Evolutionary conservation across 2,797 vertebrate species (phyloP).

Genomic region (Notolabrus celidotus): DNA sequence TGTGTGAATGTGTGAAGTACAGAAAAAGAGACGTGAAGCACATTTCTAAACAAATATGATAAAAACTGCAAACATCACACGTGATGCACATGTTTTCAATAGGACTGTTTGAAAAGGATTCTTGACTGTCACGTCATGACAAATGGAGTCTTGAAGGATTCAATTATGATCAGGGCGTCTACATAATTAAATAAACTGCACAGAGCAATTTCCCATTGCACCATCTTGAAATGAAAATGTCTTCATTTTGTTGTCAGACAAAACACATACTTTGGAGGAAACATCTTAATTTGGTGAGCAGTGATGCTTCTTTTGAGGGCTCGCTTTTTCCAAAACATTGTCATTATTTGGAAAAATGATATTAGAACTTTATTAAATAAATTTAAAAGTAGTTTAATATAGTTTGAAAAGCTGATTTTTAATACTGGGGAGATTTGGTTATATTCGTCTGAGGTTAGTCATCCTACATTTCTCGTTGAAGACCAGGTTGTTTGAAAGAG

Average conservation of each 20-base stretch:
- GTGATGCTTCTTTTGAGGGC: not conserved
- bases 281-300: not conserved
- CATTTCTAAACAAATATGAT: not conserved
- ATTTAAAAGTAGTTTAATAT: not conserved
- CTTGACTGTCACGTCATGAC: slow-evolving; percentile 12
- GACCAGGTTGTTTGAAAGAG: slow-evolving; percentile 7
- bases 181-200: slow-evolving; percentile 7
- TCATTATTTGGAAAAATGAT: slow-evolving; percentile 5
- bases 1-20: not conserved
- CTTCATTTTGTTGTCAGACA: not conserved
- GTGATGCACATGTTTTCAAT: slow-evolving; percentile 28
- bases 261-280: not conserved
- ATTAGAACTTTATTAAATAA: slow-evolving; percentile 10
- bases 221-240: slow-evolving; percentile 13
- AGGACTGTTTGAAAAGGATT: slow-evolving; percentile 7
- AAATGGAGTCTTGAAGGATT: slow-evolving; percentile 17
- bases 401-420: slow-evolving; percentile 16
- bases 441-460: slow-evolving; percentile 9
- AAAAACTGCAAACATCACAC: slow-evolving; percentile 24
- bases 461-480: not conserved
- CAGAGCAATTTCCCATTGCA: slow-evolving; percentile 15
- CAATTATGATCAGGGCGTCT: not conserved
- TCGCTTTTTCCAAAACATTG: not conserved
- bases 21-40: not conserved
- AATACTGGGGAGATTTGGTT: slow-evolving; percentile 6